Conservation (phyloP, 2,797 vertebrate species). For the Danio kyathit region DNA sequence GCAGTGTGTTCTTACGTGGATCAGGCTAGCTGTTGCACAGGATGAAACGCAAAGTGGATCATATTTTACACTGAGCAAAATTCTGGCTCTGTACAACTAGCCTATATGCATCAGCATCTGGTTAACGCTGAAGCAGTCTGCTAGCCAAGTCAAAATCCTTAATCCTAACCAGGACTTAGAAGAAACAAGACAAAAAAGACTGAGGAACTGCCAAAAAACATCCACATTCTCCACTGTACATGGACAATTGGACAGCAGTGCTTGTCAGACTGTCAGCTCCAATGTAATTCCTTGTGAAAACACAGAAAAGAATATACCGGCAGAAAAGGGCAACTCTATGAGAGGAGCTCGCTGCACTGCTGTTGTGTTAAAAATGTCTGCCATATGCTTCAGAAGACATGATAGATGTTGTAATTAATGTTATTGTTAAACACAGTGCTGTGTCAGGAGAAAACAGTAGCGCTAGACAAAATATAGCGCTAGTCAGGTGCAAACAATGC, state of each 20-base stretch:
- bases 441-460: neutral
- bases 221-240: conserved; percentile 10
- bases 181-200: conserved; percentile 5
- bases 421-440: conserved; percentile 13
- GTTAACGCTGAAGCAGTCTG: neutral
- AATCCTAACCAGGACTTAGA: conserved; percentile 1
- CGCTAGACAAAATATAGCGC: neutral
- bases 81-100: neutral
- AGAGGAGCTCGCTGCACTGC: neutral
- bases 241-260: conserved; percentile 36
- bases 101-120: conserved; percentile 9
- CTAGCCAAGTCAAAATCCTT: neutral
- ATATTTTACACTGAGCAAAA: conserved; percentile 7
- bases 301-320: neutral
- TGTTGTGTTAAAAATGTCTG: neutral
- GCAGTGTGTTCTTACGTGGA: neutral
- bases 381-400: neutral
- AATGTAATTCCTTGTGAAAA: conserved; percentile 9
- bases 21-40: neutral
- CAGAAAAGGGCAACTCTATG: neutral
- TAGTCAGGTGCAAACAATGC: neutral
- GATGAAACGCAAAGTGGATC: conserved; percentile 17
- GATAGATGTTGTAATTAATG: conserved; percentile 10
- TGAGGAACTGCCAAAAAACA: neutral
- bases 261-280: conserved; percentile 35